Base-by-base conservation (phyloP, 1,140 invertebrate genomes). In the Leptinotarsa texana region DNA sequence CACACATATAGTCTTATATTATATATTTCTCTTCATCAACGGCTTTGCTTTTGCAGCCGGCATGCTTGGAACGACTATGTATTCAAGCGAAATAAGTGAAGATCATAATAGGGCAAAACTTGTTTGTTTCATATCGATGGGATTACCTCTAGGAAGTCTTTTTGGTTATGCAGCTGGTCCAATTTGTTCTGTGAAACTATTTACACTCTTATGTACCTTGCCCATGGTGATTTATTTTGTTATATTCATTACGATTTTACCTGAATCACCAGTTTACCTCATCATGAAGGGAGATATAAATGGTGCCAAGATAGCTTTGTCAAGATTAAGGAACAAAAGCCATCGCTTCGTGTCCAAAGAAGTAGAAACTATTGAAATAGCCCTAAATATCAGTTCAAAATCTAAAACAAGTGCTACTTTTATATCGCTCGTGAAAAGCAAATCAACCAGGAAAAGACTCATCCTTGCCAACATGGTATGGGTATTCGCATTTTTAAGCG, bases 181-280 rank as follows among this genome's bases (percentile, higher is more conserved):
- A 8, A 88, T 86, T 75, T 82, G 90, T 0, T 81, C 84, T 0
- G 92, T 92, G 84, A 80, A 82, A 57, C 84, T 82, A 22, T 85
- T 91, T 27, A 88, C 88, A 78, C 81, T 90, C 17, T 75, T 84
- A 0, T 87, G 86, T 72, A 83, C 83, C 3, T 27, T 84, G 5
- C 75, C 90, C 24, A 88, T 89, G 0, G 0, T 86, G 2, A 85
- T 89, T 0, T 88, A 91, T 81, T 72, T 91, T 17, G 63, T 87
- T 0, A 80, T 86, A 2, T 89, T 91, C 81, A 73, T 88, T 5
- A 17, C 81, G 1, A 78, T 78, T 24, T 62, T 77, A 24, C 95
- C 95, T 0, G 95, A 97, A 81, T 92, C 93, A 13, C 95, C 95
- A 0, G 90, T 90, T 63, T 94, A 89, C 73, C 86, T 92, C 48